phyloP scores from a whole-genome alignment of 2,113 vertebrate species.

The Hippocampus mohnikei region DNA sequence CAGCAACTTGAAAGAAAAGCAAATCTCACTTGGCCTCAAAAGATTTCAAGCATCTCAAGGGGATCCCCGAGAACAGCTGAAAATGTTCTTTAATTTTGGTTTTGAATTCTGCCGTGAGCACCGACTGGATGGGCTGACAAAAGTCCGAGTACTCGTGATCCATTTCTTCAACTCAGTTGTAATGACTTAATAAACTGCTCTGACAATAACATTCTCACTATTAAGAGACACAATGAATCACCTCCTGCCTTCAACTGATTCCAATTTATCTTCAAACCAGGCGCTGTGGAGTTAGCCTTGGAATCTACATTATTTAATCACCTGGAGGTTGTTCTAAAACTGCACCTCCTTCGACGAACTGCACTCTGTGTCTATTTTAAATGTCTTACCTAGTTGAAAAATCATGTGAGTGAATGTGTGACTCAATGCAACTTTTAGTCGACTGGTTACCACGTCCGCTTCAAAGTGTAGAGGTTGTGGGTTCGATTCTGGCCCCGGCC shows the following conservation, averaged over 20 bases:
- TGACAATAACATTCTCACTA: constrained; percentile 3
- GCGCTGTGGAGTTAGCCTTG: neutral
- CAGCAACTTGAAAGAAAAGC: neutral
- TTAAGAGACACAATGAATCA: constrained; percentile 6
- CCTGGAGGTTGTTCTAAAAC: neutral
- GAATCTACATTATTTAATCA: constrained; percentile 7
- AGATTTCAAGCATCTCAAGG: neutral
- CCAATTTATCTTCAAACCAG: neutral
- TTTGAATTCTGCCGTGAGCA: neutral
- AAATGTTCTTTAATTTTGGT: neutral
- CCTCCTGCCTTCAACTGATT: neutral
- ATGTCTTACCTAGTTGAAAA: neutral
- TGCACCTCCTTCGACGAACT: neutral
- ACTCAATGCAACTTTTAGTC: neutral
- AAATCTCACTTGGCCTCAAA: neutral
- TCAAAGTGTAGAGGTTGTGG: too few species aligned
- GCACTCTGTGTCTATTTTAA: neutral
- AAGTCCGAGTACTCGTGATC: neutral
- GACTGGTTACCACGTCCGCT: too few species aligned
- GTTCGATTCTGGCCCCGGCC: too few species aligned
- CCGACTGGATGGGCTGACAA: neutral
- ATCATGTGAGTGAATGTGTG: neutral
- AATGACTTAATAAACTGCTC: constrained; percentile 1
- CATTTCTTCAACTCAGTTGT: neutral
- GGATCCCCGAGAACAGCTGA: neutral